Base-by-base conservation (phyloP, 2,797 vertebrate species). In the Cryptoblepharus egeriae region DNA sequence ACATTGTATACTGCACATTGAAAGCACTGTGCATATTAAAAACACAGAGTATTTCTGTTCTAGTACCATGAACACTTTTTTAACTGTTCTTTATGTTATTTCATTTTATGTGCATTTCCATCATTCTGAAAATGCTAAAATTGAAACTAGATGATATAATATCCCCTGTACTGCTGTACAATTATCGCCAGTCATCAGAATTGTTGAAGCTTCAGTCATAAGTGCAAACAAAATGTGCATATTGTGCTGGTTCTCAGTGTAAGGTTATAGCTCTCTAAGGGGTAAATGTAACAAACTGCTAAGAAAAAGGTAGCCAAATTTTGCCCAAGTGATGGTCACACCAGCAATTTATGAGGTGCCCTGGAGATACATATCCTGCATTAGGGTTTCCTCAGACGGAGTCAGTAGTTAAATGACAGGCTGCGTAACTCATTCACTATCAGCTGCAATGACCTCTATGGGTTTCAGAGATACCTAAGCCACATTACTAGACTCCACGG, bases 131-230 rank as follows among this genome's bases (percentile, higher is more conserved):
- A 77, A 70, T 77, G 75, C 26, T 58, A 68, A 81, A 4, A n/a
- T n/a, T 83, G 70, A 4, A 67, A 2, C 45, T 3, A 77, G 11
- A 75, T 88, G 26, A 37, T 75, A 52, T 45, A 75, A 72, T 73
- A 81, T 71, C 52, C 45, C 30, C 26, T 0, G 77, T 80, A 85
- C 80, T 81, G 28, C 55, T 49, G 69, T 81, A 74, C 84, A 82
- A 75, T 85, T 67, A 61, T 72, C 86, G 60, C 52, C 52, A 76
- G 11, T 84, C 67, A 84, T 90, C 79, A 84, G 20, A n/a, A 77
- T 81, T 42, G 75, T 15, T 79, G 58, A 87, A 76, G 28, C 72
- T 91, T 83, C 0, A 1, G 75, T 64, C 2, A 73, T 86, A 91
- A 91, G 55, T 76, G 9, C 2, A 79, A n/a, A 20, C 11, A 57